Conservation (phyloP, 2,797 vertebrate genomes). For the Streptopelia turtur region DNA sequence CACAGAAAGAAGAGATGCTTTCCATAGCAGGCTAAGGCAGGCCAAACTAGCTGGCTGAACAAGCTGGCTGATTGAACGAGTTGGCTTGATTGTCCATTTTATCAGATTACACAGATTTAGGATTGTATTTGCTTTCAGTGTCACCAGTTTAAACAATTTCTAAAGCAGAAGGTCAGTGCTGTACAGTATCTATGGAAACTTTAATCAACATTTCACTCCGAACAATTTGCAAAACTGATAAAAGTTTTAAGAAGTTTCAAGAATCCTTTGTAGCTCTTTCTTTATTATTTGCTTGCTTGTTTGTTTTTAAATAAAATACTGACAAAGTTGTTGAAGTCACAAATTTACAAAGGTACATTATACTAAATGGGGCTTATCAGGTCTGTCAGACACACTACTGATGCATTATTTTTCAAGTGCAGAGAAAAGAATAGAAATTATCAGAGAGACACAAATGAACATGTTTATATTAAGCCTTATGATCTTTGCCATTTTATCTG, state of each 20-base stretch:
- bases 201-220: background rate
- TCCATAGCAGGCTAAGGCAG: background rate
- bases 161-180: background rate
- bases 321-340: background rate
- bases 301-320: background rate
- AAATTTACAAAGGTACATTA: background rate
- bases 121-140: background rate
- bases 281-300: background rate
- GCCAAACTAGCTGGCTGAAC: background rate
- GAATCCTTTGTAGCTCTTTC: background rate
- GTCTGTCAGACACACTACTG: background rate
- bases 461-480: background rate
- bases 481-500: background rate
- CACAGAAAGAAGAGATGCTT: background rate
- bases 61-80: background rate
- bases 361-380: background rate
- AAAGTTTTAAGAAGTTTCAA: background rate
- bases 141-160: background rate
- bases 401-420: background rate
- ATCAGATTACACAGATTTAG: background rate
- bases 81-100: background rate
- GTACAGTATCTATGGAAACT: background rate
- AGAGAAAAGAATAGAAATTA: background rate
- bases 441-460: background rate
- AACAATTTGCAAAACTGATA: background rate